Evolutionary conservation across 2,113 vertebrate genomes (phyloP), one percentile per base, ranked within the genome.

Genomic region (Micromys minutus): DNA sequence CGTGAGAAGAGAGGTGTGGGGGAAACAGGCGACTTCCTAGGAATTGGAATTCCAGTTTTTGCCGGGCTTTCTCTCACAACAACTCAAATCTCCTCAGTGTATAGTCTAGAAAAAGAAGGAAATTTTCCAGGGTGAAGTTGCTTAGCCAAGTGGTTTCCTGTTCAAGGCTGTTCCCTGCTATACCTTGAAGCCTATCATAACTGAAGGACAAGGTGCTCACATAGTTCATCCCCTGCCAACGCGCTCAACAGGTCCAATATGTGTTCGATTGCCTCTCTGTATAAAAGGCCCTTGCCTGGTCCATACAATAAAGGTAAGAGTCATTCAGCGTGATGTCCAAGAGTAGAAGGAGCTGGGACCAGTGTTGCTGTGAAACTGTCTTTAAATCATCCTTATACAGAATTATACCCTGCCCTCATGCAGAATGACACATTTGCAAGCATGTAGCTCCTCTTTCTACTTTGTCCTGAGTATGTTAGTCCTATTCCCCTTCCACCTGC

Each of bases 81-180:
- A 39, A 61, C 61, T 39, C 24, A 26, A 45, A n/a, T 90, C 71
- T 77, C 67, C 22, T 59, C 22, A 65, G 75, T 90, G 86, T 63
- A 74, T 61, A 90, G 71, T 12, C 31, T 34, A 67, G 63, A 34
- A 74, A 91, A 90, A 75, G 21, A 4, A 74, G 45, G 57, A 36
- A 9, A 5, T 59, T 29, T 80, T 57, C 47, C 63, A 61, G 36
- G 52, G 59, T 85, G 63, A 75, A n/a, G 45, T 90, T 55, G 15
- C 65, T 88, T 50, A 47, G 59, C 29, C 67, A 39, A 13, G 67
- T 34, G 36, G 95, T 76, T 91, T 90, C 88, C 79, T 17, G n/a
- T n/a, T n/a, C n/a, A n/a, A n/a, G n/a, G n/a, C n/a, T n/a, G n/a
- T n/a, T n/a, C n/a, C 5, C 65, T 59, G 21, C 24, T 47, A 1